A percentile compares a stretch with the other conserved stretches of the same genome.
phyloP scores from a whole-genome alignment of 2,113 vertebrate species.

The Lepisosteus oculatus region DNA sequence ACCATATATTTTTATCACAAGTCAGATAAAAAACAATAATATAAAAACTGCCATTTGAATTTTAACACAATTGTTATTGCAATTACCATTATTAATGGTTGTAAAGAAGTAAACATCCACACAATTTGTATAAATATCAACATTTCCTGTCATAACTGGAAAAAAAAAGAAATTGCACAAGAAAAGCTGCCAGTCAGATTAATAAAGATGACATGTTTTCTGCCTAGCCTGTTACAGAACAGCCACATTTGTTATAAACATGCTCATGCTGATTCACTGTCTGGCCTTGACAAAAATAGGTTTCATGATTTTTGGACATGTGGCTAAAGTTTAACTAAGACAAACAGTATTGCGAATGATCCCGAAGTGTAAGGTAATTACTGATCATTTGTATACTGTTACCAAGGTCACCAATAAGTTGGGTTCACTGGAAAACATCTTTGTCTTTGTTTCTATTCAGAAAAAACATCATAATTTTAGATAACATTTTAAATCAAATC shows the following conservation, averaged over 20 bases:
- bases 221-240: too few relatives aligned
- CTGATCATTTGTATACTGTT: constrained; percentile 17
- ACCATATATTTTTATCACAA: too few relatives aligned
- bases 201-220: too few relatives aligned
- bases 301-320: constrained; percentile 21
- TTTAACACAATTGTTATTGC: too few relatives aligned
- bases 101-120: too few relatives aligned
- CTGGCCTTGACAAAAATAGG: constrained; percentile 37
- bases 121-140: constrained; percentile 24
- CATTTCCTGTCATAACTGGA: not conserved
- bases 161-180: not conserved
- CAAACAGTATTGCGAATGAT: constrained; percentile 28
- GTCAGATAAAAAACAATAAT: too few relatives aligned
- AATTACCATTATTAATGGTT: too few relatives aligned
- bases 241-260: not conserved
- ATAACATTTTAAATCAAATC: not conserved
- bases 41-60: too few relatives aligned
- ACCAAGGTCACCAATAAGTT: too few relatives aligned
- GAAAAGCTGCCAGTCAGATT: not conserved
- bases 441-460: too few relatives aligned
- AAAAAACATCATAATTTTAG: too few relatives aligned
- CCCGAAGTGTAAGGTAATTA: constrained; percentile 30
- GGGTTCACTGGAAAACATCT: too few relatives aligned
- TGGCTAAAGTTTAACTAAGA: constrained; percentile 19
- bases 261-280: constrained; percentile 26